Percentiles rank a stretch among this genome's conserved stretches.
phyloP scores from a whole-genome alignment of 2,797 vertebrate genomes.

The Falco naumanni region DNA sequence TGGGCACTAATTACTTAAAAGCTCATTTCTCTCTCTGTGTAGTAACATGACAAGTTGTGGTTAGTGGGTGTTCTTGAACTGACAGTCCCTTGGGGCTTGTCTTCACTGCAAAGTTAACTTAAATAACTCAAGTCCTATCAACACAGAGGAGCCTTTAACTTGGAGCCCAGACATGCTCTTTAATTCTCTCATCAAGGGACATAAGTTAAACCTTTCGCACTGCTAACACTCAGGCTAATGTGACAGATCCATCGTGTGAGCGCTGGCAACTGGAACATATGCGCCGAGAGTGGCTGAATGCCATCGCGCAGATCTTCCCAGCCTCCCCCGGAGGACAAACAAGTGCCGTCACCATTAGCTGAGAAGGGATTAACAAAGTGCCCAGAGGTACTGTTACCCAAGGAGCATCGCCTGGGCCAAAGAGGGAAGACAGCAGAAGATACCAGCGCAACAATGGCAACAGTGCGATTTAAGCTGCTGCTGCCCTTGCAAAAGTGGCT shows the following conservation, averaged over 20 bases:
- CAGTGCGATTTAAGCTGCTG: background rate
- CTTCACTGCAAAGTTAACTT: conserved; percentile 49
- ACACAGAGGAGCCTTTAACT: conserved; percentile 32
- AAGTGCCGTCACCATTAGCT: background rate
- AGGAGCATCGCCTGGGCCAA: background rate
- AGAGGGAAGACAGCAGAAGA: too few relatives aligned
- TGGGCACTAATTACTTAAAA: conserved; percentile 69
- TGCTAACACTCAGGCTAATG: background rate
- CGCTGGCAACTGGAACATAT: background rate
- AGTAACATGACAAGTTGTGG: conserved; percentile 39
- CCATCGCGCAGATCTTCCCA: background rate
- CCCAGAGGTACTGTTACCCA: background rate
- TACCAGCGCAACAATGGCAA: accelerated
- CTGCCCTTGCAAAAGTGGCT: background rate
- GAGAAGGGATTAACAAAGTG: background rate
- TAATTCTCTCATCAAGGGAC: conserved; percentile 36
- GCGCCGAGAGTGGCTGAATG: accelerated
- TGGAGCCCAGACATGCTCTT: conserved; percentile 28
- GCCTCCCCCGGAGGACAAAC: background rate
- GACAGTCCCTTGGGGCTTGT: conserved; percentile 50
- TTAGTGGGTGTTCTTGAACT: conserved; percentile 51
- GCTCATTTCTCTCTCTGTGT: conserved; percentile 4
- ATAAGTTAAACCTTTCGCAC: background rate
- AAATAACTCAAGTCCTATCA: conserved; percentile 59
- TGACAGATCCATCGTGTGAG: background rate